phyloP scores from a whole-genome alignment of 2,888 invertebrate species.

The Athetis lepigone region DNA sequence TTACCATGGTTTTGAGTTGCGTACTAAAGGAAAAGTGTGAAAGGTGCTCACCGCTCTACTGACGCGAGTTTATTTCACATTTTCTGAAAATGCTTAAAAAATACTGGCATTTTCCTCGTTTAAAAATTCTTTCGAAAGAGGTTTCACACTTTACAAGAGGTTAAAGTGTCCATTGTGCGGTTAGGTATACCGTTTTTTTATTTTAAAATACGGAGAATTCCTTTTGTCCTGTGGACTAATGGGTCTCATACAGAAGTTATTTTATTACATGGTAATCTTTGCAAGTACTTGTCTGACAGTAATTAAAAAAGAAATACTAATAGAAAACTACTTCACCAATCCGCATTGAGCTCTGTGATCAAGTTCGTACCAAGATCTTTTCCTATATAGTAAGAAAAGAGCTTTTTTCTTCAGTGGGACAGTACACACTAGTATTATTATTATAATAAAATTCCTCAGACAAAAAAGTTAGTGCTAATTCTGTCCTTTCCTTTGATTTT shows the following conservation, averaged over 20 bases:
- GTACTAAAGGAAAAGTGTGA: slow-evolving; percentile 57
- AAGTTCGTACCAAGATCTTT: no score
- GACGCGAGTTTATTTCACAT: slow-evolving; percentile 52
- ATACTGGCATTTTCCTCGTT: slow-evolving; percentile 29
- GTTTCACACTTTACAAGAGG: slow-evolving; percentile 18
- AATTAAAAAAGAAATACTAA: no score
- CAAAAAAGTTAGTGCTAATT: background rate
- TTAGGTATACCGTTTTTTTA: background rate
- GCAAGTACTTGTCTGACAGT: no score
- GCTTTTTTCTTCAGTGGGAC: no score
- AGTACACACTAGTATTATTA: no score
- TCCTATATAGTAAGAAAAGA: no score
- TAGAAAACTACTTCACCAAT: no score
- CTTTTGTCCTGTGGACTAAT: no score
- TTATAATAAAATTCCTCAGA: background rate
- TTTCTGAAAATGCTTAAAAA: slow-evolving; percentile 56
- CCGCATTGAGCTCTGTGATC: no score
- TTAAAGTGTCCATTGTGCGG: slow-evolving; percentile 4
- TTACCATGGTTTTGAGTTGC: slow-evolving; percentile 48
- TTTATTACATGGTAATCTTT: no score
- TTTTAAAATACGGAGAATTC: no score
- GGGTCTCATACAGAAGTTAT: no score
- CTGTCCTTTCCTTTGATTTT: background rate
- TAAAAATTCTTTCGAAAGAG: slow-evolving; percentile 42
- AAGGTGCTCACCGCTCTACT: slow-evolving; percentile 46